phyloP scores from a whole-genome alignment of 2,888 invertebrate species.

The Noctua janthina region DNA sequence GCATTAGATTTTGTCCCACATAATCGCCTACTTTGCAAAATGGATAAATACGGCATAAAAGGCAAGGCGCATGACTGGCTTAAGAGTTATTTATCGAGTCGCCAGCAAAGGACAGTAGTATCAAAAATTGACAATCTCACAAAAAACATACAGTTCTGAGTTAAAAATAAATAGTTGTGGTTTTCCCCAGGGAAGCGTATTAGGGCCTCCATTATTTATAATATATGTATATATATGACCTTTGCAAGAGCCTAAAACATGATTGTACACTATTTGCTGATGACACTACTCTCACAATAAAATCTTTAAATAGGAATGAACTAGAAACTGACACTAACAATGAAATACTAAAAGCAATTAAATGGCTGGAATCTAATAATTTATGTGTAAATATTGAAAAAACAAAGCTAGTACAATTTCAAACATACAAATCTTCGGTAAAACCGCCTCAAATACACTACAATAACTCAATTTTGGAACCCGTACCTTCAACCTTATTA shows the following conservation, averaged over 20 bases:
- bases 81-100: not conserved
- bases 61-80: not conserved
- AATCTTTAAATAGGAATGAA: not conserved
- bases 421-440: not conserved
- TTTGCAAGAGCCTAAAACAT: not conserved
- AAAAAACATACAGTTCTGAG: not conserved
- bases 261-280: not conserved
- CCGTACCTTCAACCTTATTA: not conserved
- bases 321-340: not conserved
- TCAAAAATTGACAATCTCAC: not conserved
- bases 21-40: not conserved
- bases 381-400: not conserved
- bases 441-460: not conserved
- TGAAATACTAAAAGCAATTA: not conserved
- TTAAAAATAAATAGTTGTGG: not conserved
- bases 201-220: not conserved
- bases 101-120: not conserved
- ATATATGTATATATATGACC: not conserved
- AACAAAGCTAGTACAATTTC: not conserved
- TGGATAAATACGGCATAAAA: not conserved
- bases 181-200: not conserved
- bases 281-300: not conserved
- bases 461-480: not conserved
- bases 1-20: slow-evolving; percentile 2
- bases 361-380: not conserved